Conservation (phyloP, 2,113 vertebrate species). For the Paradisaea rubra region DNA sequence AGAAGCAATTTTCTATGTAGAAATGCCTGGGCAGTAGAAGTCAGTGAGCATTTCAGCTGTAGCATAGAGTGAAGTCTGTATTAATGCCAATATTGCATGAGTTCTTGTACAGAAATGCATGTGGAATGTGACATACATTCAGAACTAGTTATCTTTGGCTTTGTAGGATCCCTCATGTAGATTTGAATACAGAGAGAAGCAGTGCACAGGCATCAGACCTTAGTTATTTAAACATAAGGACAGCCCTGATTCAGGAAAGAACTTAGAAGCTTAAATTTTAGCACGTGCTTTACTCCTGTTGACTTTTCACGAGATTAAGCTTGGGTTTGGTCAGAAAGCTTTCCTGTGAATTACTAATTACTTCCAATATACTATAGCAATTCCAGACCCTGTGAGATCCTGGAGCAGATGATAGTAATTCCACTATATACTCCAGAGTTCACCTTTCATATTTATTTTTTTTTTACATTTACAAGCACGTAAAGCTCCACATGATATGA, state of each 20-base stretch:
- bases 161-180: conserved; percentile 10
- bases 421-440: neutral
- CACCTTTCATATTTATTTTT: neutral
- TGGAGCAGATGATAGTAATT: neutral
- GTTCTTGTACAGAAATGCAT: conserved; percentile 66
- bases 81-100: conserved; percentile 61
- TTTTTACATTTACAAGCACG: neutral
- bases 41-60: conserved; percentile 55
- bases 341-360: conserved; percentile 2
- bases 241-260: conserved; percentile 1
- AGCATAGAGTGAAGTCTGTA: conserved; percentile 45
- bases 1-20: conserved; percentile 37
- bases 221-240: neutral
- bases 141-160: conserved; percentile 17
- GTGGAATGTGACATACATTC: conserved; percentile 12
- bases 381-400: neutral
- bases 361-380: neutral
- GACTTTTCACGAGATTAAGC: neutral
- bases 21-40: conserved; percentile 50
- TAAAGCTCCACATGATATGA: conserved; percentile 31
- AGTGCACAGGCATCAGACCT: neutral
- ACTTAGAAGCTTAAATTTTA: neutral
- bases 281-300: neutral
- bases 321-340: conserved; percentile 12
- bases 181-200: neutral